A percentile compares a stretch with the other conserved stretches of the same genome.
phyloP scores from a whole-genome alignment of 2,888 invertebrate species.

The Fragum fragum region DNA sequence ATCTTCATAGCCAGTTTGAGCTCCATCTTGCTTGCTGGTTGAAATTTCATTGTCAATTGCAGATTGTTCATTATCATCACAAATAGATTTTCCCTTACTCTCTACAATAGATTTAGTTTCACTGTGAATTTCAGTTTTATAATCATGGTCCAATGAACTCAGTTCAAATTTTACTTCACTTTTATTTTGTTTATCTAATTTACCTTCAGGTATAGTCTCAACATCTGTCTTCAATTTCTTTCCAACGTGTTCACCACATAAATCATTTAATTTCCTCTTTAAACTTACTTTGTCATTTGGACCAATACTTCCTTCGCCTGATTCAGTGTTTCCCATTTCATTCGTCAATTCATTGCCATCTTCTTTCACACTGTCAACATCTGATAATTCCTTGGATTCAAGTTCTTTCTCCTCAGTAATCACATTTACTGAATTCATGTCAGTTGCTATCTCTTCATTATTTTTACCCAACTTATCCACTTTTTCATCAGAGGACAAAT shows the following conservation, averaged over 20 bases:
- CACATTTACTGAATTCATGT: not conserved
- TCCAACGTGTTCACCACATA: not conserved
- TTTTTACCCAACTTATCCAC: too few species aligned
- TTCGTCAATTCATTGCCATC: not conserved
- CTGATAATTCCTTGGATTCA: conserved; percentile 7
- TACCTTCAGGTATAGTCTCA: not conserved
- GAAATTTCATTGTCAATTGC: not conserved
- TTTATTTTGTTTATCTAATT: not conserved
- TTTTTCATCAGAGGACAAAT: too few species aligned
- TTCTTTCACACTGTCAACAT: not conserved
- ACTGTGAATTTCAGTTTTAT: not conserved
- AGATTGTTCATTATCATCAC: not conserved
- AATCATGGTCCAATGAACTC: too few species aligned
- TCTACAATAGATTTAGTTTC: not conserved
- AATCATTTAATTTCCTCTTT: conserved; percentile 4
- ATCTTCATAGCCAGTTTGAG: too few species aligned
- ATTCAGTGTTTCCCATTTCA: not conserved
- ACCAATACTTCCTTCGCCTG: not conserved
- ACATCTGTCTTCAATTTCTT: conserved; percentile 4
- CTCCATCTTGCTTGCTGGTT: not conserved
- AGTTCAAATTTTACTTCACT: not conserved
- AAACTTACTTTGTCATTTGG: not conserved
- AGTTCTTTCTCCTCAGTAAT: not conserved
- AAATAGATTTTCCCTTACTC: not conserved
- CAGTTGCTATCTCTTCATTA: too few species aligned